Percentiles rank a stretch among this genome's conserved stretches.
These are phyloP conservation scores for Megalops atlanticus DNA, from an alignment of 2,113 vertebrate genomes.

Conservation along the genomic window DNA sequence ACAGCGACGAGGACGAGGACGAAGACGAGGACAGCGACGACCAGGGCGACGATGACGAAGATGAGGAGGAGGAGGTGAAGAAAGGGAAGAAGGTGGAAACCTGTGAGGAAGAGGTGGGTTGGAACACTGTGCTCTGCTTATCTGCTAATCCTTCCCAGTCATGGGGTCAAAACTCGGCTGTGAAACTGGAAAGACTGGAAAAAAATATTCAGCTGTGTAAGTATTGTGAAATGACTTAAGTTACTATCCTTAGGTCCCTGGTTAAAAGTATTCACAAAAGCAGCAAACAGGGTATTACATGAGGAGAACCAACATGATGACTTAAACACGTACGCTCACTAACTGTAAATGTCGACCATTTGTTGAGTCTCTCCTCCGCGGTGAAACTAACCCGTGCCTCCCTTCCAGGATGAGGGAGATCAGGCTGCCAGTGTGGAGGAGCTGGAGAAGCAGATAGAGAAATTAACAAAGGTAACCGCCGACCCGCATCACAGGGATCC, in stretches of 20 bases:
- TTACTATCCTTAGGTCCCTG: neutral
- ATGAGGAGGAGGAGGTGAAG: slow-evolving; percentile 94
- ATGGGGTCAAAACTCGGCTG: neutral
- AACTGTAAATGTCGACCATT: neutral
- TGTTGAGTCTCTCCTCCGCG: neutral
- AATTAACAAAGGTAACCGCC: slow-evolving; percentile 86
- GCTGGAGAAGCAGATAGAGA: slow-evolving; percentile 97
- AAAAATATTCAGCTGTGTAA: too few species aligned
- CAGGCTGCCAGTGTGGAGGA: slow-evolving; percentile 93
- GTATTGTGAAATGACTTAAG: neutral
- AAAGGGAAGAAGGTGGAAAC: slow-evolving; percentile 88
- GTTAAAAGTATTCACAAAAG: neutral
- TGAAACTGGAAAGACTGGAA: neutral
- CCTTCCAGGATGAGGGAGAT: slow-evolving; percentile 87
- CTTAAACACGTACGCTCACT: neutral
- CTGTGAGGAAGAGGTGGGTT: slow-evolving; percentile 86
- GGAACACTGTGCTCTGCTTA: neutral
- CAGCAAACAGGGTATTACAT: neutral
- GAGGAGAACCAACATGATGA: neutral
- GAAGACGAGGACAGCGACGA: slow-evolving; percentile 88
- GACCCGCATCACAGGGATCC: neutral
- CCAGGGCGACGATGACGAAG: slow-evolving; percentile 89
- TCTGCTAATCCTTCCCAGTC: neutral
- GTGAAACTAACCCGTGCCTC: neutral
- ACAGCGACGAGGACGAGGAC: slow-evolving; percentile 88